phyloP scores from a whole-genome alignment of 2,888 invertebrate species.

The Trissoscelio sp. region DNA sequence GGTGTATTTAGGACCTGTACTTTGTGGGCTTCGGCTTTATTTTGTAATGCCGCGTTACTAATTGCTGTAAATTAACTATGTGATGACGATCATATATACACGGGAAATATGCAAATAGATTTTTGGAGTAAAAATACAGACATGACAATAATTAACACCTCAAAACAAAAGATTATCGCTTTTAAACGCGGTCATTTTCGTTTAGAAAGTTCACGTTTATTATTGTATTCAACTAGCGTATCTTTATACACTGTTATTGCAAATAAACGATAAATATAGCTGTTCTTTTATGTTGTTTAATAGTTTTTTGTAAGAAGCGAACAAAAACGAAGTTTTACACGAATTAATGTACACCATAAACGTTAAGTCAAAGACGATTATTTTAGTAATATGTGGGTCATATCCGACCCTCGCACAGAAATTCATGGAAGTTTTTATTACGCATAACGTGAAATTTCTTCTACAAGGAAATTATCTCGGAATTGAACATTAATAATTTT shows the following conservation, averaged over 20 bases:
- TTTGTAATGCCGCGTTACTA: not conserved
- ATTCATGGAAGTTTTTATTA: slow-evolving; percentile 11
- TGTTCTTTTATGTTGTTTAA: not conserved
- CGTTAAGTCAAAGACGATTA: slow-evolving; percentile 4
- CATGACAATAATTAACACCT: slow-evolving; percentile 9
- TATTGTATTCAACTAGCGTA: not conserved
- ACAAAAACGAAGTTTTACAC: slow-evolving; percentile 15
- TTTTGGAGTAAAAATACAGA: not conserved
- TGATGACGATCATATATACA: slow-evolving; percentile 7
- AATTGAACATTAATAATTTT: slow-evolving; percentile 33
- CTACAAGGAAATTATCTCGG: slow-evolving; percentile 18
- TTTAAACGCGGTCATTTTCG: not conserved
- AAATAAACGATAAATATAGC: slow-evolving; percentile 15
- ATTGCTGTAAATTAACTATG: slow-evolving; percentile 25
- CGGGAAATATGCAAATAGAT: slow-evolving; percentile 11
- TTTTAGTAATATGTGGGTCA: slow-evolving; percentile 19
- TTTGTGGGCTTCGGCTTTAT: slow-evolving; percentile 3
- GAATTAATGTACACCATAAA: slow-evolving; percentile 4
- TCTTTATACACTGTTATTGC: not conserved
- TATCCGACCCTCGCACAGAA: slow-evolving; percentile 3
- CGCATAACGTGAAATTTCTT: slow-evolving; percentile 15
- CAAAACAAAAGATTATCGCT: slow-evolving; percentile 21
- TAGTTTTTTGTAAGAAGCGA: not conserved
- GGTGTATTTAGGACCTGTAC: slow-evolving; percentile 7
- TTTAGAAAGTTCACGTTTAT: not conserved